Conservation (phyloP, 2,797 vertebrate species). For the Heliangelus exortis region DNA sequence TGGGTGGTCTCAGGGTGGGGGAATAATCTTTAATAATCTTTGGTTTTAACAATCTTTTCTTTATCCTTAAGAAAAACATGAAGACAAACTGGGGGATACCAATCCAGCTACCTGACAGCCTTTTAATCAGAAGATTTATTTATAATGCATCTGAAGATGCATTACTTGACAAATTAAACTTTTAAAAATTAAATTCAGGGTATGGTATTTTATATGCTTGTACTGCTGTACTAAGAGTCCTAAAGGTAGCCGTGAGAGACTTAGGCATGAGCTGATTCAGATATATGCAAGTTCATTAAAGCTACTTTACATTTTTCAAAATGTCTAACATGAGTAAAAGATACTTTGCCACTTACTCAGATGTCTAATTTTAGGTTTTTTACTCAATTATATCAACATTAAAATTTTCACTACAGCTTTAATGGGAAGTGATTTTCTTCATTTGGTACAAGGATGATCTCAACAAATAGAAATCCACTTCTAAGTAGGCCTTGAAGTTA, state of each 20-base stretch:
- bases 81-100: background rate
- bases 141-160: background rate
- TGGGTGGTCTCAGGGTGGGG: rapidly evolving
- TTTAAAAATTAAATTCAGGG: background rate
- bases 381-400: background rate
- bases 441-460: background rate
- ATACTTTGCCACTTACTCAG: background rate
- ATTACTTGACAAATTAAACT: background rate
- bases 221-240: background rate
- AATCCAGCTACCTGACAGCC: background rate
- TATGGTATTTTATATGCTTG: background rate
- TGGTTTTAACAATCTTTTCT: no score
- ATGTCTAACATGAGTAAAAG: background rate
- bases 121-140: background rate
- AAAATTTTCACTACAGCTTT: background rate
- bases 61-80: background rate
- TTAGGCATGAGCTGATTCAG: background rate
- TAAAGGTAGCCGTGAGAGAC: background rate
- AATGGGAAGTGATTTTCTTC: background rate
- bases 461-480: background rate
- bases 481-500: background rate
- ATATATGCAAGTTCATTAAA: rapidly evolving
- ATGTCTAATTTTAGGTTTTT: background rate
- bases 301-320: background rate
- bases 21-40: background rate